phyloP scores from a whole-genome alignment of 2,888 invertebrate species.

The Taenaris catops region DNA sequence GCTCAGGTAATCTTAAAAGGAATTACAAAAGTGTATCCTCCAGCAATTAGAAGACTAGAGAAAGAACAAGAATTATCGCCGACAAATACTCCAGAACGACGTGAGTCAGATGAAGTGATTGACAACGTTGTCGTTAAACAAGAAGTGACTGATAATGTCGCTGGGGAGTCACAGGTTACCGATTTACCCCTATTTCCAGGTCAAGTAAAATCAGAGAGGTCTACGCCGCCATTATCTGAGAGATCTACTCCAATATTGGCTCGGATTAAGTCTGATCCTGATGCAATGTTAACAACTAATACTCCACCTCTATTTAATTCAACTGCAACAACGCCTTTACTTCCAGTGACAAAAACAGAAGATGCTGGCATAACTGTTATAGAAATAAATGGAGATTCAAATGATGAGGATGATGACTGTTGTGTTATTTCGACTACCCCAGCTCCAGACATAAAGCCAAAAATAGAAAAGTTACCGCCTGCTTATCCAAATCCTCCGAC shows the following conservation, averaged over 20 bases:
- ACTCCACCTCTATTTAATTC: slow-evolving; percentile 29
- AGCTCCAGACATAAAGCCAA: slow-evolving; percentile 63
- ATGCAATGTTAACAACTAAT: slow-evolving; percentile 23
- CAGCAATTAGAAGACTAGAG: slow-evolving; percentile 22
- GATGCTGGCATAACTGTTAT: slow-evolving; percentile 52
- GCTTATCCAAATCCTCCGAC: slow-evolving; percentile 41
- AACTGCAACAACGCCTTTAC: slow-evolving; percentile 33
- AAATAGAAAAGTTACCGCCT: slow-evolving; percentile 48
- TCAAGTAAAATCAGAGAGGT: slow-evolving; percentile 58
- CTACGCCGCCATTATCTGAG: slow-evolving; percentile 43
- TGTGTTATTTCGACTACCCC: slow-evolving; percentile 70
- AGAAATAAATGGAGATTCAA: slow-evolving; percentile 71
- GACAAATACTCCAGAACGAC: slow-evolving; percentile 32
- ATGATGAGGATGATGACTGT: slow-evolving; percentile 71
- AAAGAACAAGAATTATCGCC: slow-evolving; percentile 4
- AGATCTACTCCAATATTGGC: slow-evolving; percentile 49
- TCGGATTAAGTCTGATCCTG: slow-evolving; percentile 56
- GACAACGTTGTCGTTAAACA: slow-evolving; percentile 59
- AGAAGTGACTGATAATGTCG: slow-evolving; percentile 40
- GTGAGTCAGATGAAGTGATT: slow-evolving; percentile 35
- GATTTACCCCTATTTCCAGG: slow-evolving; percentile 49
- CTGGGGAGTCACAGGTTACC: slow-evolving; percentile 32
- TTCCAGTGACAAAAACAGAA: slow-evolving; percentile 58
- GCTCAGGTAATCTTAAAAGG: slow-evolving; percentile 35
- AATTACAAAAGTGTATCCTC: slow-evolving; percentile 24